Evolutionary conservation across 53 echinoderm and acorn worm genomes (phyloP).

Genomic region (Temnopleurus reevesii): DNA sequence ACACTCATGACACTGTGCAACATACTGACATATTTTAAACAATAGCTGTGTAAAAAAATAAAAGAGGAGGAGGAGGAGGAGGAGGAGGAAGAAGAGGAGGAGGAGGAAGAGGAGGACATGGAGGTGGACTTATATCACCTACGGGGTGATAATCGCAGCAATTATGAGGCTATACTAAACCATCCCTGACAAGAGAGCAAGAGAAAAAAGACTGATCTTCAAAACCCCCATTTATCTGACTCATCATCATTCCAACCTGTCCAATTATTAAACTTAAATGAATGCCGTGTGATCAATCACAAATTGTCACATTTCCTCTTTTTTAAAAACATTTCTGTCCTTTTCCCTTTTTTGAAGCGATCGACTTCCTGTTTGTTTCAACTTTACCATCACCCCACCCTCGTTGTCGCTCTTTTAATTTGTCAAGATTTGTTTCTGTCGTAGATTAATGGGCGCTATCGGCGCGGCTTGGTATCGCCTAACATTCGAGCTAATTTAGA

Average conservation of each 20-base stretch:
- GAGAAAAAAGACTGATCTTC: background rate
- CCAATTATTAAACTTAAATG: conserved; percentile 43
- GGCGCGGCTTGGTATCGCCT: conserved; percentile 21
- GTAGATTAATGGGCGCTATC: conserved; percentile 55
- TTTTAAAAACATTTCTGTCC: background rate
- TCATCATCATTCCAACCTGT: background rate
- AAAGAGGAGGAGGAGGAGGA: too few species aligned
- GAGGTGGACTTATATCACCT: too few species aligned
- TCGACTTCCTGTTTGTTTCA: conserved; percentile 2
- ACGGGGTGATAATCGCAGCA: background rate
- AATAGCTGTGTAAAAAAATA: too few species aligned
- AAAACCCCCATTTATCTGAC: background rate
- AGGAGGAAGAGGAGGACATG: too few species aligned
- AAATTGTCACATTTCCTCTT: background rate
- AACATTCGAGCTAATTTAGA: conserved; percentile 52
- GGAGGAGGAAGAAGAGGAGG: too few species aligned
- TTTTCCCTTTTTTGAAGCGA: background rate
- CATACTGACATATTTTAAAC: too few species aligned
- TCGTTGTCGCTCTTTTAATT: conserved; percentile 22
- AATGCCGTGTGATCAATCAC: conserved; percentile 28
- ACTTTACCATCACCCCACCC: background rate
- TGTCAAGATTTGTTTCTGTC: conserved; percentile 45
- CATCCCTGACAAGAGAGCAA: background rate
- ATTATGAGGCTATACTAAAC: background rate
- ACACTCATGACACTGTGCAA: too few species aligned